A percentile compares a stretch with the other conserved stretches of the same genome.
Evolutionary conservation across 2,888 invertebrate species (phyloP).

Genomic region (Ophion costatus): DNA sequence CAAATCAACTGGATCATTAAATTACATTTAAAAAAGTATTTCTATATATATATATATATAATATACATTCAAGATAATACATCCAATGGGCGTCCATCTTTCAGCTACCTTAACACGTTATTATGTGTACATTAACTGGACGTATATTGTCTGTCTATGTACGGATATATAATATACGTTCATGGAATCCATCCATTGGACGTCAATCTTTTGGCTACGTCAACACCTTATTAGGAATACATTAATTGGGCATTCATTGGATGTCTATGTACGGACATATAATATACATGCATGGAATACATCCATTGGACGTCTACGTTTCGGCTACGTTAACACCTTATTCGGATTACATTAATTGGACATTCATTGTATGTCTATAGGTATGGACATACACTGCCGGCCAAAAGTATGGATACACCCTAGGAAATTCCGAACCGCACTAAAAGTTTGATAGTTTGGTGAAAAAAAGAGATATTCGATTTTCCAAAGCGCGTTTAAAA

Average conservation of each 20-base stretch:
- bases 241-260: not conserved
- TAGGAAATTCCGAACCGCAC: conserved; percentile 9
- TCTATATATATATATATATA: not conserved
- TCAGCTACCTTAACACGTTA: conserved; percentile 1
- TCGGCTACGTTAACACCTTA: conserved; percentile 9
- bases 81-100: not conserved
- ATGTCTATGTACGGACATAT: conserved; percentile 13
- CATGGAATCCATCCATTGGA: not conserved
- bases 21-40: too few species aligned
- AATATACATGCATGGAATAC: not conserved
- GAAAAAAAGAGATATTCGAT: conserved; percentile 14
- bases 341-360: conserved; percentile 1
- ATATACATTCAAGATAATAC: not conserved
- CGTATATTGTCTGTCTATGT: conserved; percentile 7
- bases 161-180: not conserved
- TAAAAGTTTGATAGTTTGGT: conserved; percentile 14
- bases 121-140: conserved; percentile 8
- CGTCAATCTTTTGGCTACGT: not conserved
- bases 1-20: too few species aligned
- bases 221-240: too few species aligned
- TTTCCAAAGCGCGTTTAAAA: conserved; percentile 11
- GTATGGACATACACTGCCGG: not conserved
- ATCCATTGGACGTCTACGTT: conserved; percentile 2
- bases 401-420: not conserved
- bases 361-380: conserved; percentile 1